Conservation (phyloP, 2,888 invertebrate genomes). For the Tenthredo notha region DNA sequence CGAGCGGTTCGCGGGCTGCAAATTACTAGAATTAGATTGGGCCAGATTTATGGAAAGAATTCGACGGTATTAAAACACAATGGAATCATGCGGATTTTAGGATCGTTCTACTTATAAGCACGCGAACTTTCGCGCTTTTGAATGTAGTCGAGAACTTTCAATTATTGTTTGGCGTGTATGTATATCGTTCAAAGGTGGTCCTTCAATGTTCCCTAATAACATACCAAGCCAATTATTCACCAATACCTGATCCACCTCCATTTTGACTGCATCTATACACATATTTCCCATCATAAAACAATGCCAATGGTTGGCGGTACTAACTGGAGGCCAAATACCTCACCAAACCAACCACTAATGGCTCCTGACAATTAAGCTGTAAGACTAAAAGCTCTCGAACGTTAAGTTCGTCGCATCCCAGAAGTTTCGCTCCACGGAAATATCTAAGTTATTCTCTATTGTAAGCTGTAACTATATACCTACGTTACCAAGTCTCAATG, state of each 20-base stretch:
- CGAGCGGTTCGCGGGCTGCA: slow-evolving; percentile 23
- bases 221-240: not conserved
- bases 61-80: slow-evolving; percentile 37
- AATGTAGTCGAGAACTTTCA: slow-evolving; percentile 12
- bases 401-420: slow-evolving; percentile 27
- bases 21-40: slow-evolving; percentile 53
- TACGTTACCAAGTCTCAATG: slow-evolving; percentile 13
- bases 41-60: slow-evolving; percentile 51
- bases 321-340: slow-evolving; percentile 41
- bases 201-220: not conserved
- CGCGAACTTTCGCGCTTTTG: slow-evolving; percentile 17
- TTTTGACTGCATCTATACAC: not conserved
- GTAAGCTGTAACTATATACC: not conserved
- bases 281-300: slow-evolving; percentile 23
- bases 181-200: not conserved
- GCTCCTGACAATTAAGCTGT: slow-evolving; percentile 48
- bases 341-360: slow-evolving; percentile 45
- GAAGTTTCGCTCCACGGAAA: slow-evolving; percentile 33
- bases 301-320: slow-evolving; percentile 17
- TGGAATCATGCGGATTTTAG: slow-evolving; percentile 48
- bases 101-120: slow-evolving; percentile 15
- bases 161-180: slow-evolving; percentile 19
- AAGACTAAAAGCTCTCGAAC: slow-evolving; percentile 41
- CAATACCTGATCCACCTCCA: not conserved
- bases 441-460: slow-evolving; percentile 42